Evolutionary conservation across 1,140 invertebrate genomes (phyloP).

Genomic region (Drosophila guanche): DNA sequence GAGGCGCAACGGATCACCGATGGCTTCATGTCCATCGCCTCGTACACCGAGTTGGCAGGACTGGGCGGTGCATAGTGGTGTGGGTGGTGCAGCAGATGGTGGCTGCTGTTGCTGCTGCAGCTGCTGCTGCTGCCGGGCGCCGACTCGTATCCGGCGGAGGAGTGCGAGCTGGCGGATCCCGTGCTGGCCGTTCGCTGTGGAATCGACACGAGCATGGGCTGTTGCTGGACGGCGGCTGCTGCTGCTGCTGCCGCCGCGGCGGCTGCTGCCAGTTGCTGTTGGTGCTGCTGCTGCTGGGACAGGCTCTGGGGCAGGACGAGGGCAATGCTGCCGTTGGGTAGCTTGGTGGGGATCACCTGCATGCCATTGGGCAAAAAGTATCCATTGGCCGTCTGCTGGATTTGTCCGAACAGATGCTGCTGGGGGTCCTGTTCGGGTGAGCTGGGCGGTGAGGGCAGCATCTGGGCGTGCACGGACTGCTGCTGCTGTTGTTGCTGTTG

Average conservation of each 20-base stretch:
- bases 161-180: conserved; percentile 87
- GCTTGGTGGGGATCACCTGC: conserved; percentile 90
- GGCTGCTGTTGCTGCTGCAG: conserved; percentile 37
- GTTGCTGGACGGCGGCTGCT: conserved; percentile 82
- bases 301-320: conserved; percentile 88
- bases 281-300: conserved; percentile 84
- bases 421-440: conserved; percentile 83
- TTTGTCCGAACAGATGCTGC: conserved; percentile 78
- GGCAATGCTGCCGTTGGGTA: conserved; percentile 91
- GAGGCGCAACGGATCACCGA: conserved; percentile 84
- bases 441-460: conserved; percentile 83
- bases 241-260: conserved; percentile 84
- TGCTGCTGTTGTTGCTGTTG: conserved; percentile 22
- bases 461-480: conserved; percentile 83
- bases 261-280: conserved; percentile 42
- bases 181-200: conserved; percentile 88
- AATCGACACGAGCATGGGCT: conserved; percentile 88
- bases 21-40: conserved; percentile 82
- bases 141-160: conserved; percentile 83
- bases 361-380: conserved; percentile 87
- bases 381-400: conserved; percentile 87
- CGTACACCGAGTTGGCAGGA: conserved; percentile 79
- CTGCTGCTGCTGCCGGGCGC: conserved; percentile 70
- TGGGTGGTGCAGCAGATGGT: conserved; percentile 30
- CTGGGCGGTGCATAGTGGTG: conserved; percentile 81